A percentile compares a stretch with the other conserved stretches of the same genome.
Conservation (phyloP, 2,113 vertebrate species). For the Gallinago undulata region DNA sequence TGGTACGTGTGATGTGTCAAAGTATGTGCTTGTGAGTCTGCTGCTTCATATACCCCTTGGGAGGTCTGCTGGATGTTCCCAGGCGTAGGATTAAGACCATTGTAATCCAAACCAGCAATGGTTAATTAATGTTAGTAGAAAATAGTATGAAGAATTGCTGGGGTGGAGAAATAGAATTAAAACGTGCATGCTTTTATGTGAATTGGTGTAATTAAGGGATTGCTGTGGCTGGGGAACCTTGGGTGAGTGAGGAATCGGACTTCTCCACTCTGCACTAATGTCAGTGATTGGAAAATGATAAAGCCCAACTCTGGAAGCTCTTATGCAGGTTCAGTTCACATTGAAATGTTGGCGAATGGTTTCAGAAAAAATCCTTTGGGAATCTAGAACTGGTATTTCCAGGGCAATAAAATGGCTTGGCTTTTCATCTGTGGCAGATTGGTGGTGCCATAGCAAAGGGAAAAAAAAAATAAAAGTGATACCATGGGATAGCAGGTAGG, state of each 20-base stretch:
- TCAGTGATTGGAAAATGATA: background rate
- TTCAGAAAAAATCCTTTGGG: background rate
- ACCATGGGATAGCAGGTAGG: background rate
- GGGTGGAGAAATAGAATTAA: background rate
- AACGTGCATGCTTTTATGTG: background rate
- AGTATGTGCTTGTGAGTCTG: background rate
- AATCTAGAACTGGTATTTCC: background rate
- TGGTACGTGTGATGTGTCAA: background rate
- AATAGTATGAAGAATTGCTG: background rate
- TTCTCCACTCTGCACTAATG: background rate
- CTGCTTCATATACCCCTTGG: background rate
- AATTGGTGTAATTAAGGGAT: too few relatives aligned
- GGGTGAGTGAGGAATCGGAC: background rate
- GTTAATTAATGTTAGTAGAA: background rate
- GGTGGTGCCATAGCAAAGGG: background rate
- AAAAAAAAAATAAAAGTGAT: background rate
- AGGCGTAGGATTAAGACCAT: accelerated
- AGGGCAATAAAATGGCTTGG: background rate
- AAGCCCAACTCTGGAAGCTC: background rate
- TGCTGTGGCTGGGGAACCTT: background rate
- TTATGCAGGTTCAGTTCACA: background rate
- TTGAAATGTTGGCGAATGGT: background rate
- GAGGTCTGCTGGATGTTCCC: background rate
- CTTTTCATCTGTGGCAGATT: background rate
- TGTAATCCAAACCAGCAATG: background rate